Evolutionary conservation across 1,140 invertebrate species (phyloP), one percentile per base, ranked within the genome.

Genomic region (Heterodera carotae): DNA sequence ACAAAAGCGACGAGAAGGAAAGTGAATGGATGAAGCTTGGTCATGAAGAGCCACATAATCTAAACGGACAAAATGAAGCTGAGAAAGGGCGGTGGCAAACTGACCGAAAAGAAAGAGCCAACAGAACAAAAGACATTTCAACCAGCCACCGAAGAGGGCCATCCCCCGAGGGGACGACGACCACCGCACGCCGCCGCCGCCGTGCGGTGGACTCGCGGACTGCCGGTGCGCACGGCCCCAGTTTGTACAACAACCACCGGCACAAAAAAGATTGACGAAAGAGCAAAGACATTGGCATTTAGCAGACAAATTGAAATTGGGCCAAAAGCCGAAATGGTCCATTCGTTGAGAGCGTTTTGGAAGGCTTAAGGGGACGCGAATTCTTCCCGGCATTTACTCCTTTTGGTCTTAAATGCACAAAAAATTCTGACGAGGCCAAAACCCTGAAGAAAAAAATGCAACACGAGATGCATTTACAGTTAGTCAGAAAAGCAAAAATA

Each of bases 31-130:
- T 12, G 34, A 75, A 29, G 36, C 64, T 1, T 25, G 15, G 48
- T 4, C 69, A 31, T 29, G 60, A 76, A 75, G 66, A 12, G 66
- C 33, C 60, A 59, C 27, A 18, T 36, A 69, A 34, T 75, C 33
- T 34, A n/a, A 76, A 76, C n/a, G 29, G 69, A 73, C 31, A 69
- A 74, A 74, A 74, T 74, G 68, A 33, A 25, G 53, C 34, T 18
- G 39, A 43, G 39, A 12, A 43, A 43, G 39, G 39, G 6, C 12
- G 5, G 22, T 12, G 15, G 22, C 12, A 8, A 56, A 56, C 48
- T 56, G 48, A 56, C 48, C 48, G 48, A 66, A 6, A 10, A 66
- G 29, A 27, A 66, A 66, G 6, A 66, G 25, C 27, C 8, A 34
- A 12, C 60, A 62, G 29, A 66, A 10, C n/a, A 66, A n/a, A 29